phyloP scores from a whole-genome alignment of 1,140 invertebrate genomes.

The Drosophila trapezifrons region DNA sequence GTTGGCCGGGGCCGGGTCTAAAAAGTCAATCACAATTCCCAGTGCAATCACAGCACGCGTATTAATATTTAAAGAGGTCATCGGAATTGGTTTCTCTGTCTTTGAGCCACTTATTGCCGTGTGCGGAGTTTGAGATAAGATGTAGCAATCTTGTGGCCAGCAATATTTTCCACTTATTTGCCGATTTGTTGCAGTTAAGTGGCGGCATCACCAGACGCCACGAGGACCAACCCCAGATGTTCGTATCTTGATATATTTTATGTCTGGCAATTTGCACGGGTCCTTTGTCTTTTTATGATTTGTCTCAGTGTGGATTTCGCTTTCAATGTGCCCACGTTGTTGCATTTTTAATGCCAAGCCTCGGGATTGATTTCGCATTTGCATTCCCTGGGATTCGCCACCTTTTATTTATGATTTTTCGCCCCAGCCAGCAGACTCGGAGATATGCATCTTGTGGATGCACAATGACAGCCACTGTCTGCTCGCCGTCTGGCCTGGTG shows the following conservation, averaged over 20 bases:
- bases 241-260: slow-evolving; percentile 56
- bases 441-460: slow-evolving; percentile 38
- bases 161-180: slow-evolving; percentile 82
- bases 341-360: slow-evolving; percentile 68
- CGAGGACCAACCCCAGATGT: slow-evolving; percentile 37
- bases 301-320: slow-evolving; percentile 43
- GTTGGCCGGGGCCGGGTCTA: slow-evolving; percentile 59
- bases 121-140: slow-evolving; percentile 51
- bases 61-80: slow-evolving; percentile 83
- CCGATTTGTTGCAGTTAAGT: slow-evolving; percentile 79
- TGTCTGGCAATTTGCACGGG: slow-evolving; percentile 67
- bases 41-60: slow-evolving; percentile 78
- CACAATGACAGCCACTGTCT: slow-evolving; percentile 59
- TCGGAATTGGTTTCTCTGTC: slow-evolving; percentile 73
- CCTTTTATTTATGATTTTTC: slow-evolving; percentile 55
- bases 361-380: slow-evolving; percentile 73
- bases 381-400: slow-evolving; percentile 37
- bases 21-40: slow-evolving; percentile 83
- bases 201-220: slow-evolving; percentile 19
- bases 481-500: slow-evolving; percentile 51
- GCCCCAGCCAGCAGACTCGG: slow-evolving; percentile 6
- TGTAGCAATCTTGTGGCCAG: slow-evolving; percentile 74
- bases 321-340: slow-evolving; percentile 45
- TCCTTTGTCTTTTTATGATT: slow-evolving; percentile 63
- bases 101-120: slow-evolving; percentile 29